phyloP scores from a whole-genome alignment of 2,888 invertebrate species.

The Zygothrica quintamaculata region DNA sequence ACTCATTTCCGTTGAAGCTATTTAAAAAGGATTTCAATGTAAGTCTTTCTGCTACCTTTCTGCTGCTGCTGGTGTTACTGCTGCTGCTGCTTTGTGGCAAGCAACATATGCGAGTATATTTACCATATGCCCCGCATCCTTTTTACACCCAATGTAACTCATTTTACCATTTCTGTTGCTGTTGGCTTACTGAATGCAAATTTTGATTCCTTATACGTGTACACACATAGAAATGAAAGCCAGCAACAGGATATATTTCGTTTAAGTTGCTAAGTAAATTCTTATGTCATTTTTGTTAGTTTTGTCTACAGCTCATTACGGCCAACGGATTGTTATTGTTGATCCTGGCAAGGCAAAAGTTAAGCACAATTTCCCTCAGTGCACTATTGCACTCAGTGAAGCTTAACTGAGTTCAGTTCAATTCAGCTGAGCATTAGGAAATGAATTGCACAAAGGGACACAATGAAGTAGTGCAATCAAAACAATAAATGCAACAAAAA shows the following conservation, averaged over 20 bases:
- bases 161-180: not conserved
- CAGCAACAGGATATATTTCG: conserved; percentile 4
- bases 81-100: conserved; percentile 6
- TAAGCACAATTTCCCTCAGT: no score
- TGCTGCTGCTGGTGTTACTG: no score
- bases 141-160: no score
- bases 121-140: conserved; percentile 29
- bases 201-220: not conserved
- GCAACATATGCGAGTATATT: conserved; percentile 36
- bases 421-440: conserved; percentile 9
- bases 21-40: conserved; percentile 66
- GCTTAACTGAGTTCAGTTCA: conserved; percentile 1
- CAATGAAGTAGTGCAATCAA: conserved; percentile 36
- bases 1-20: conserved; percentile 60
- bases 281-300: conserved; percentile 47
- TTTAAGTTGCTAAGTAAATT: conserved; percentile 50
- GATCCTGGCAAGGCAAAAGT: not conserved
- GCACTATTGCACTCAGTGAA: no score
- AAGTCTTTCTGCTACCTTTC: conserved; percentile 15
- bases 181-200: conserved; percentile 20
- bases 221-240: conserved; percentile 12
- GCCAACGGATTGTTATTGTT: not conserved
- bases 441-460: conserved; percentile 6
- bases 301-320: conserved; percentile 36
- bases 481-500: conserved; percentile 53